Conservation (phyloP, 1,140 invertebrate species). For the Triops longicaudatus region DNA sequence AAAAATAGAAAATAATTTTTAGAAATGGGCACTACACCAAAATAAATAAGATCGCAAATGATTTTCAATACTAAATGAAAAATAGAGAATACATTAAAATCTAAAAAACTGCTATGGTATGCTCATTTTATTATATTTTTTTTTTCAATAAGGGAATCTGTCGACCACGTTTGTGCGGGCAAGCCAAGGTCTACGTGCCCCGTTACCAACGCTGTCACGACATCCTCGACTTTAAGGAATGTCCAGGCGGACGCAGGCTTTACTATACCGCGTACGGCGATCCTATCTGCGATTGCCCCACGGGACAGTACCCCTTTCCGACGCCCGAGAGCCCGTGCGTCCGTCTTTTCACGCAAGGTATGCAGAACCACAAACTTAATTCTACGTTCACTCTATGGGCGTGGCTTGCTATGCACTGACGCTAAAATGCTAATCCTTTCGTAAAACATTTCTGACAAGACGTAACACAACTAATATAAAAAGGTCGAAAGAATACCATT, state of each 20-base stretch:
- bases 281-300: constrained; percentile 25
- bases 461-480: not conserved
- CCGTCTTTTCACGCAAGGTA: constrained; percentile 27
- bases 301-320: constrained; percentile 25
- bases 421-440: too few relatives aligned
- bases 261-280: constrained; percentile 26
- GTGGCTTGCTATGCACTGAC: too few relatives aligned
- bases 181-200: constrained; percentile 13
- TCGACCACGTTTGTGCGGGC: constrained; percentile 22
- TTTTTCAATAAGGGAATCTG: constrained; percentile 20
- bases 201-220: constrained; percentile 27
- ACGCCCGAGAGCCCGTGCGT: constrained; percentile 20
- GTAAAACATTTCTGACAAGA: too few relatives aligned
- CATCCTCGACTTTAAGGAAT: constrained; percentile 18
- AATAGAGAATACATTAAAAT: not conserved
- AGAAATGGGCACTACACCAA: too few relatives aligned
- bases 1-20: too few relatives aligned
- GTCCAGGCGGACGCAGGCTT: constrained; percentile 24
- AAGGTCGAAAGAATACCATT: too few relatives aligned
- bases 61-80: not conserved
- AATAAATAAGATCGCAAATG: not conserved
- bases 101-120: too few relatives aligned
- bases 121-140: constrained; percentile 5
- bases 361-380: too few relatives aligned
- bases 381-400: too few relatives aligned